A percentile compares a stretch with the other conserved stretches of the same genome.
Conservation (phyloP, 2,888 invertebrate species). For the Agrochola circellaris region DNA sequence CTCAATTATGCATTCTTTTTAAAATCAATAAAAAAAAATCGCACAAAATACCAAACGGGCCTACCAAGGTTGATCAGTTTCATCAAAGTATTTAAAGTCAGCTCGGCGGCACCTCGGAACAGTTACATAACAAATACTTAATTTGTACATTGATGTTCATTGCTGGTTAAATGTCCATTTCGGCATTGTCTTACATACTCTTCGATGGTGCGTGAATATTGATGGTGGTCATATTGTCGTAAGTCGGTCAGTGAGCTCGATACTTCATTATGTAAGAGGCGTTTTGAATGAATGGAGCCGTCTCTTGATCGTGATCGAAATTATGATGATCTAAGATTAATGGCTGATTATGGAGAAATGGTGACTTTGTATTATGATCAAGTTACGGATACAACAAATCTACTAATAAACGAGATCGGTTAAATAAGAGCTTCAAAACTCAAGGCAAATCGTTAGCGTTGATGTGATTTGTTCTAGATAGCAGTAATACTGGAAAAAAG, state of each 20-base stretch:
- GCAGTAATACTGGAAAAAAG: no score
- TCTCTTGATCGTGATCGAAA: slow-evolving; percentile 53
- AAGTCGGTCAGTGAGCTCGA: slow-evolving; percentile 72
- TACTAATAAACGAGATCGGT: neutral
- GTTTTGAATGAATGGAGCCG: slow-evolving; percentile 63
- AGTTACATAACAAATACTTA: slow-evolving; percentile 54
- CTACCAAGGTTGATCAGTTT: slow-evolving; percentile 42
- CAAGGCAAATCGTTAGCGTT: no score
- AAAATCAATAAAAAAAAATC: no score
- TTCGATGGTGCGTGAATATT: slow-evolving; percentile 68
- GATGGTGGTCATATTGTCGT: slow-evolving; percentile 66
- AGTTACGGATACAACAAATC: neutral
- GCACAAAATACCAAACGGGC: neutral
- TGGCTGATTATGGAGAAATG: slow-evolving; percentile 37
- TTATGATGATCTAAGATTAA: slow-evolving; percentile 36
- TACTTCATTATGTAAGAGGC: slow-evolving; percentile 68
- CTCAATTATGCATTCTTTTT: neutral
- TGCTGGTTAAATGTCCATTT: slow-evolving; percentile 53
- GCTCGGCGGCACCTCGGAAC: slow-evolving; percentile 19
- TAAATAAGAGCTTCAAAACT: neutral
- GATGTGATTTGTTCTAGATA: no score
- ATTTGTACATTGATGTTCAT: slow-evolving; percentile 44
- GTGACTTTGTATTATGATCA: slow-evolving; percentile 26
- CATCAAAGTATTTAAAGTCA: slow-evolving; percentile 38
- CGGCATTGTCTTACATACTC: slow-evolving; percentile 60